Evolutionary conservation across 2,888 invertebrate species (phyloP), one percentile per base, ranked within the genome.

Genomic region (Tetragonula carbonaria): DNA sequence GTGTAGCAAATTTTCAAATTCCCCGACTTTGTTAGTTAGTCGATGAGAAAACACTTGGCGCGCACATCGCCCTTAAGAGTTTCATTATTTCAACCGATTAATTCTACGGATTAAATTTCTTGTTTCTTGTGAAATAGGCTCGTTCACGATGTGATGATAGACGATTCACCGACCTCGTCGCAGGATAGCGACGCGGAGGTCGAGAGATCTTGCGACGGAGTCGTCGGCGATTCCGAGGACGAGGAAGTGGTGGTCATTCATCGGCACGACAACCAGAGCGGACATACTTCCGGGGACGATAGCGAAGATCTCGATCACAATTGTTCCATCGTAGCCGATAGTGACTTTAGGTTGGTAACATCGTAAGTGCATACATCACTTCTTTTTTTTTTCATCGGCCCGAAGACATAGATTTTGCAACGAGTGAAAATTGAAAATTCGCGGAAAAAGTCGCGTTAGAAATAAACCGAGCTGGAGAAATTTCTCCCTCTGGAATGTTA

Each of bases 61-160:
- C 28, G 45, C 8, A 45, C 8, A 38, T 57, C 2, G 18, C n/a
- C 3, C 2, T 38, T 71, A 16, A 38, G 4, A n/a, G 21, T 18
- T 0, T 23, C 2, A 6, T 28, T 51, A 23, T 28, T 28, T 38
- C 13, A 4, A 66, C 21, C 21, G 38, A 38, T 38, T 65, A 65
- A 65, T 65, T 11, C 4, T 33, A 11, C 33, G 4, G 21, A 63
- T 13, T 33, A 11, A 45, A 8, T 45, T 28, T 45, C 45, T 65
- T 21, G 18, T 74, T 59, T 23, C 33, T 33, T 33, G 33, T 33
- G 14, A 45, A 78, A 83, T 94, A 98, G 98, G 92, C 96, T 98
- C 94, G 97, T 98, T 94, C 98, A 98, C 95, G 97, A 97, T 96
- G 97, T 97, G 91, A 96, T 96, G 90, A 96, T 98, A 93, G 98